These are phyloP conservation scores for Zapornia atra DNA, from an alignment of 2,113 vertebrate genomes.

Conservation along the genomic window DNA sequence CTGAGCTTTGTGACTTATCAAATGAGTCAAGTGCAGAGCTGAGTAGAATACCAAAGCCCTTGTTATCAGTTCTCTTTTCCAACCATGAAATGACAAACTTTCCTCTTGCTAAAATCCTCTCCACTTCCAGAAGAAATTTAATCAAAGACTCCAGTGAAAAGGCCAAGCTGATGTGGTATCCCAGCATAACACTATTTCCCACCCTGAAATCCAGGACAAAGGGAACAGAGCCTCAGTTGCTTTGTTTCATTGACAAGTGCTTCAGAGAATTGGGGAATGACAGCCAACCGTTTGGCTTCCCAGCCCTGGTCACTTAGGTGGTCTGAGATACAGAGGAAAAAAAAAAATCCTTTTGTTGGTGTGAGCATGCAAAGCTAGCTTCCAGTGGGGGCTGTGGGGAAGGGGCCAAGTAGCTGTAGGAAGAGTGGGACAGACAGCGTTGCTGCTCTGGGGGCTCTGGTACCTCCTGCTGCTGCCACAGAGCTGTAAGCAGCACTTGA, in stretches of 20 bases:
- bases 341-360: not conserved
- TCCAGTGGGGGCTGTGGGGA: not conserved
- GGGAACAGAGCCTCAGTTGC: not conserved
- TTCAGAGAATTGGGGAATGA: not conserved
- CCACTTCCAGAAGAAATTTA: not conserved
- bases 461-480: not conserved
- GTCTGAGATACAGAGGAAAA: not conserved
- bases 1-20: not conserved
- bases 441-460: not conserved
- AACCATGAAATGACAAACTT: fast-evolving
- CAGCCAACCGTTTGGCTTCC: not conserved
- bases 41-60: not conserved
- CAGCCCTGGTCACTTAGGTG: not conserved
- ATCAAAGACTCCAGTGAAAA: not conserved
- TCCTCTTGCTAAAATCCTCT: not conserved
- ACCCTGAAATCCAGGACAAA: not conserved
- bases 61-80: not conserved
- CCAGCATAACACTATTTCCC: not conserved
- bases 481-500: not conserved
- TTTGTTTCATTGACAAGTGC: fast-evolving
- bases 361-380: not conserved
- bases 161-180: not conserved
- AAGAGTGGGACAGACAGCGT: not conserved
- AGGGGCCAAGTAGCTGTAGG: not conserved
- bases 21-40: not conserved